phyloP scores from a whole-genome alignment of 2,113 vertebrate species.

The Heteronetta atricapilla region DNA sequence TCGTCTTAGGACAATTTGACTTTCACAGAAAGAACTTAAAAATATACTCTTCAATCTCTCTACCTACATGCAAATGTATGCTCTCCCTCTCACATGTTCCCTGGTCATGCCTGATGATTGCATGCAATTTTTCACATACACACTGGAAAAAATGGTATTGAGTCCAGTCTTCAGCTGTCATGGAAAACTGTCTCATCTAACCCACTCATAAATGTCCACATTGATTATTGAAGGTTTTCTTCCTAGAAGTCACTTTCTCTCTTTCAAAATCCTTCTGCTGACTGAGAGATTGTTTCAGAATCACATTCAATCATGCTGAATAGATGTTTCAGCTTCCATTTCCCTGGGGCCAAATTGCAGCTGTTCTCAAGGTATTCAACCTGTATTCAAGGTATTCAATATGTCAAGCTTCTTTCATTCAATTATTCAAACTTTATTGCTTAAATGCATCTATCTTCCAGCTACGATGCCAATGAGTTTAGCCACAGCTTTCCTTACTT shows the following conservation, averaged over 20 bases:
- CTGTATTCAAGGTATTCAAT: too few species aligned
- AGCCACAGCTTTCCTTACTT: neutral
- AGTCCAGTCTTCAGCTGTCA: neutral
- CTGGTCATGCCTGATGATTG: accelerated
- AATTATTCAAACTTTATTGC: neutral
- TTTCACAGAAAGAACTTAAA: neutral
- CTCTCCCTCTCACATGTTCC: neutral
- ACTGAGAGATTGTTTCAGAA: neutral
- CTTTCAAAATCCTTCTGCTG: neutral
- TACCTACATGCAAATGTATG: neutral
- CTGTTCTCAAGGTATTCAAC: neutral
- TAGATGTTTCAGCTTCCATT: neutral
- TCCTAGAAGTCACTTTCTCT: neutral
- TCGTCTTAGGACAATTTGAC: neutral
- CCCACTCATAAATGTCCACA: neutral
- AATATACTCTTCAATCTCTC: neutral
- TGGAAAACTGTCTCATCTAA: neutral
- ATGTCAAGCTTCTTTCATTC: neutral
- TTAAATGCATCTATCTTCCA: neutral
- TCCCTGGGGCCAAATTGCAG: neutral
- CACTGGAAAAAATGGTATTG: neutral
- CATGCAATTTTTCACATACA: neutral
- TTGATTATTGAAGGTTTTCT: neutral
- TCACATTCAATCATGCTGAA: neutral
- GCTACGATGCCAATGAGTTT: neutral